Evolutionary conservation across 2,797 vertebrate genomes (phyloP).

Genomic region (Falco columbarius): DNA sequence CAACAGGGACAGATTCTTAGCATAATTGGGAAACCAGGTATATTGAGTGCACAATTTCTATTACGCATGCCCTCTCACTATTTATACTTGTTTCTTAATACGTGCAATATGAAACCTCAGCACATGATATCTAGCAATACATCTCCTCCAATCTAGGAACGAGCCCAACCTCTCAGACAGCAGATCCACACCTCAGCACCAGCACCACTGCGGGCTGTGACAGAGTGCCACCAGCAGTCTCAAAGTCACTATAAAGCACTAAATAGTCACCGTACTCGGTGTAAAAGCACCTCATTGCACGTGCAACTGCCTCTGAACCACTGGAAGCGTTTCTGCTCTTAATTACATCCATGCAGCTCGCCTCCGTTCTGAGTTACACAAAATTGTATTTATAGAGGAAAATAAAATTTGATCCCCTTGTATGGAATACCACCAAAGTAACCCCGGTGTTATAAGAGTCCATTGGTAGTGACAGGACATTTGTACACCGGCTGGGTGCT

Average conservation of each 20-base stretch:
- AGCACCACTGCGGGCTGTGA: neutral
- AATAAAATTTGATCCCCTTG: neutral
- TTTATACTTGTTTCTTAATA: neutral
- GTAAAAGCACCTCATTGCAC: neutral
- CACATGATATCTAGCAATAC: neutral
- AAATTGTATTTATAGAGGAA: neutral
- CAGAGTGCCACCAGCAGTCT: neutral
- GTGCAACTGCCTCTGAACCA: neutral
- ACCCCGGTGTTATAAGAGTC: neutral
- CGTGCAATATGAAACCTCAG: neutral
- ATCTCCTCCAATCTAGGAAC: neutral
- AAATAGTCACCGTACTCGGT: neutral
- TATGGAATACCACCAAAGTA: neutral
- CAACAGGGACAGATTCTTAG: neutral
- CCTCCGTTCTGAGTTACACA: neutral
- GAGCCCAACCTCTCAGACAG: neutral
- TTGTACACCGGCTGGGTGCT: neutral
- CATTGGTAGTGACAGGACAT: neutral
- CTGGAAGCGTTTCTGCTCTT: neutral
- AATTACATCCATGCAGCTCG: neutral
- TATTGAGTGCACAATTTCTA: neutral
- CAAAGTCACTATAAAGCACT: neutral
- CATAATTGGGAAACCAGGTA: neutral
- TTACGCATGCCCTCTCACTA: neutral
- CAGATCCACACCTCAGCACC: neutral